Conservation (phyloP, 2,888 invertebrate genomes). For the Sceliomorpha sp. region DNA sequence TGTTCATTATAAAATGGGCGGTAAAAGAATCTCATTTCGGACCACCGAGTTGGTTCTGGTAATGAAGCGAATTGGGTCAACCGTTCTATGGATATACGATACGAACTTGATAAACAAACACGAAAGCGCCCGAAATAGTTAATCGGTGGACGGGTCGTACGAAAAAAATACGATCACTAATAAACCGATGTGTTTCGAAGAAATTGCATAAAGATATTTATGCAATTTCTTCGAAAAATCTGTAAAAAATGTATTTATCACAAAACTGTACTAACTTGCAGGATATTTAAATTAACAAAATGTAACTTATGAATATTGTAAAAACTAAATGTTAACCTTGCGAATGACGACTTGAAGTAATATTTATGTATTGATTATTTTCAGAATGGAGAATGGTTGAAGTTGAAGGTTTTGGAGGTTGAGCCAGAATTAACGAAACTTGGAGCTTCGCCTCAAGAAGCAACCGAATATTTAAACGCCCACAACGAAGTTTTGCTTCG, state of each 20-base stretch:
- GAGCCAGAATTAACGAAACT: conserved; percentile 91
- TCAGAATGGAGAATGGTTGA: conserved; percentile 91
- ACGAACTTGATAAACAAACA: conserved; percentile 11
- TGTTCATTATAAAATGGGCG: no score
- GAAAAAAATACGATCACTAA: conserved; percentile 4
- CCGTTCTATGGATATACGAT: conserved; percentile 7
- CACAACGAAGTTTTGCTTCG: conserved; percentile 92
- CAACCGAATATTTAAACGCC: conserved; percentile 86
- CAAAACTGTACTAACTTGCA: no score
- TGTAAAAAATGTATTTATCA: no score
- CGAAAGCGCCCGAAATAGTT: conserved; percentile 2
- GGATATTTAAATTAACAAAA: no score
- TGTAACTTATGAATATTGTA: no score
- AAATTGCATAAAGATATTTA: not conserved
- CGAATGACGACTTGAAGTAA: no score
- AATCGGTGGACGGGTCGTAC: no score
- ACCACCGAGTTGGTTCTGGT: not conserved
- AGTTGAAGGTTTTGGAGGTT: conserved; percentile 92
- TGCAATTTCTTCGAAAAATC: no score
- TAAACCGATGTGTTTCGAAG: conserved; percentile 1
- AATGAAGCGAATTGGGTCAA: conserved; percentile 1
- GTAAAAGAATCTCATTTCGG: no score
- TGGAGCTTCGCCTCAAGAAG: conserved; percentile 88
- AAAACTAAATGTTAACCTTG: no score
- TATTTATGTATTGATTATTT: conserved; percentile 58